Percentiles rank a stretch among this genome's conserved stretches.
Evolutionary conservation across 2,113 vertebrate species (phyloP).

Genomic region (Gadus macrocephalus): DNA sequence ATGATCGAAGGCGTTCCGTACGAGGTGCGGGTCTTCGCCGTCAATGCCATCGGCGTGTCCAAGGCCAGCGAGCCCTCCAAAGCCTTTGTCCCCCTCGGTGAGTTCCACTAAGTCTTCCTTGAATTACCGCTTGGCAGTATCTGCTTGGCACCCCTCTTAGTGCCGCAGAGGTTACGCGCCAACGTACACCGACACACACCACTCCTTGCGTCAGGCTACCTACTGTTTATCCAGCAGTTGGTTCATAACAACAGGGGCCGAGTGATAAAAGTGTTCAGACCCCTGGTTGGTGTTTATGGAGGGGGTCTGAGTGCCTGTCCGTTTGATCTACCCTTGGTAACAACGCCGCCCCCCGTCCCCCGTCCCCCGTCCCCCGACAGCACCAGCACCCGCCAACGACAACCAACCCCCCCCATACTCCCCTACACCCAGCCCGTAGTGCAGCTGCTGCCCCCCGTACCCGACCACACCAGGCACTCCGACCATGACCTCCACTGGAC

Average conservation of each 20-base stretch:
- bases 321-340: constrained; percentile 40
- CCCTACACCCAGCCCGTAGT: neutral
- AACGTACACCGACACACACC: constrained; percentile 12
- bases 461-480: constrained; percentile 58
- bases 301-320: constrained; percentile 10
- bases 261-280: constrained; percentile 21
- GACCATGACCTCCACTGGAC: constrained; percentile 57
- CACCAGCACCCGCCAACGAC: no score
- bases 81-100: constrained; percentile 92
- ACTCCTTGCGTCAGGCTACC: constrained; percentile 4
- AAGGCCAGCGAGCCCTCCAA: constrained; percentile 94
- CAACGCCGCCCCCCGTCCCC: neutral
- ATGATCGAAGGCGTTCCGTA: constrained; percentile 99
- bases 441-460: constrained; percentile 61
- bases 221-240: constrained; percentile 15
- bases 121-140: neutral
- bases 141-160: neutral
- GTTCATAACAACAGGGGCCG: constrained; percentile 26
- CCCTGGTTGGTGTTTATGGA: constrained; percentile 5
- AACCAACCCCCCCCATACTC: no score
- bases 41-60: constrained; percentile 92
- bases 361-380: no score
- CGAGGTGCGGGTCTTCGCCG: constrained; percentile 92
- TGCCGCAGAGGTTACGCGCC: neutral
- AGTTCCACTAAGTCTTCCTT: constrained; percentile 56